phyloP scores from a whole-genome alignment of 2,797 vertebrate genomes.

The Falco novaeseelandiae region DNA sequence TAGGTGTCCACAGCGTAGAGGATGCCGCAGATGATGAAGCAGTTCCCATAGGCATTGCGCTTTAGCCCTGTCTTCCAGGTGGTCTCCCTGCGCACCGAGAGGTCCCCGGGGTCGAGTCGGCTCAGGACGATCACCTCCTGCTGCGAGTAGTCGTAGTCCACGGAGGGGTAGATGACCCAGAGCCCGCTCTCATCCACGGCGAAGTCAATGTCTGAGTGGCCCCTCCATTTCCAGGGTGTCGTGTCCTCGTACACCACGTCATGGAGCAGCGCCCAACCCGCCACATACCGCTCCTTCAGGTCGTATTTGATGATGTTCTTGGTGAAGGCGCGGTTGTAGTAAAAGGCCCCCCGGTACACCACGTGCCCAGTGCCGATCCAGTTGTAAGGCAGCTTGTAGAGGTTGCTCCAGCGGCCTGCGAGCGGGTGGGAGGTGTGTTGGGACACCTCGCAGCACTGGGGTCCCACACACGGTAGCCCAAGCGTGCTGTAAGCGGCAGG shows the following conservation, averaged over 20 bases:
- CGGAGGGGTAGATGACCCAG: conserved; percentile 95
- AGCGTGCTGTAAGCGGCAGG: background rate
- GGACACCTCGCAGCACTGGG: background rate
- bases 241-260: conserved; percentile 94
- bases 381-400: conserved; percentile 97
- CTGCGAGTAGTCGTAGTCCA: conserved; percentile 88
- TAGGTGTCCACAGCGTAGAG: conserved; percentile 92
- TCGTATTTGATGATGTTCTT: conserved; percentile 99
- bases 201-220: conserved; percentile 96
- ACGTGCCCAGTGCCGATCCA: conserved; percentile 98
- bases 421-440: accelerated
- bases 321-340: conserved; percentile 98
- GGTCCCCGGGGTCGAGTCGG: conserved; percentile 90
- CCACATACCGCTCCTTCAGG: conserved; percentile 91
- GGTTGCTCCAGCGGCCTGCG: conserved; percentile 95
- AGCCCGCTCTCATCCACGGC: conserved; percentile 95
- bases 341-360: conserved; percentile 94
- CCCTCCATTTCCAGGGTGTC: conserved; percentile 96
- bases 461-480: accelerated
- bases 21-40: conserved; percentile 95
- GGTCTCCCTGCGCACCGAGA: conserved; percentile 90
- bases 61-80: conserved; percentile 92
- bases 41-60: conserved; percentile 92
- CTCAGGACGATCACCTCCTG: conserved; percentile 93
- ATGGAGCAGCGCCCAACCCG: conserved; percentile 90